A percentile compares a stretch with the other conserved stretches of the same genome.
Conservation (phyloP, 2,113 vertebrate species). For the Colaptes auratus region DNA sequence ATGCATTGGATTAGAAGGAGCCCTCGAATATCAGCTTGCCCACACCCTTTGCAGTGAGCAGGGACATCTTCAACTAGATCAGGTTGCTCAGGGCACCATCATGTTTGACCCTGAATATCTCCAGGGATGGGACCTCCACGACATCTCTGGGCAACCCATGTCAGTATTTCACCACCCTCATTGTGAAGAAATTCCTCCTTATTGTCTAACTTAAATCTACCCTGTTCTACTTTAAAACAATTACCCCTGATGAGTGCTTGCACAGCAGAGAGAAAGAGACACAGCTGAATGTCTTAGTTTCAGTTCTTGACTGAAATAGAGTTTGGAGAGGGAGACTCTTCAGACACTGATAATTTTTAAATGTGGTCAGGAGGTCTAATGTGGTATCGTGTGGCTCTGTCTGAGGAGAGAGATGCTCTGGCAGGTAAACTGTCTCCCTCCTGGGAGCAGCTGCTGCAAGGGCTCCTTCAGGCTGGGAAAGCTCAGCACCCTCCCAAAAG, state of each 20-base stretch:
- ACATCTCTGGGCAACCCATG: no score
- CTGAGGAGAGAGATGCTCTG: not conserved
- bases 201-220: no score
- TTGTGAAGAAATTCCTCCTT: no score
- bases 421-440: accelerated
- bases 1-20: no score
- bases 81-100: no score
- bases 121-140: no score
- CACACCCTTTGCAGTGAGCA: no score
- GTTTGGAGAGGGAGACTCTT: not conserved
- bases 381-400: accelerated
- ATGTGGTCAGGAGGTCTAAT: not conserved
- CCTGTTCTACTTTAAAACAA: no score
- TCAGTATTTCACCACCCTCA: no score
- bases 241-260: not conserved
- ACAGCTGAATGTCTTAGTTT: not conserved
- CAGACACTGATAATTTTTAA: not conserved
- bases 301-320: not conserved
- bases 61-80: no score
- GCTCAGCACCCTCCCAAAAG: not conserved
- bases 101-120: no score
- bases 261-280: not conserved
- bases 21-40: no score
- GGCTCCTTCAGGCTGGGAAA: not conserved
- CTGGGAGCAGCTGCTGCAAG: not conserved